phyloP scores from a whole-genome alignment of 2,797 vertebrate genomes.

The Brachymystax lenok region DNA sequence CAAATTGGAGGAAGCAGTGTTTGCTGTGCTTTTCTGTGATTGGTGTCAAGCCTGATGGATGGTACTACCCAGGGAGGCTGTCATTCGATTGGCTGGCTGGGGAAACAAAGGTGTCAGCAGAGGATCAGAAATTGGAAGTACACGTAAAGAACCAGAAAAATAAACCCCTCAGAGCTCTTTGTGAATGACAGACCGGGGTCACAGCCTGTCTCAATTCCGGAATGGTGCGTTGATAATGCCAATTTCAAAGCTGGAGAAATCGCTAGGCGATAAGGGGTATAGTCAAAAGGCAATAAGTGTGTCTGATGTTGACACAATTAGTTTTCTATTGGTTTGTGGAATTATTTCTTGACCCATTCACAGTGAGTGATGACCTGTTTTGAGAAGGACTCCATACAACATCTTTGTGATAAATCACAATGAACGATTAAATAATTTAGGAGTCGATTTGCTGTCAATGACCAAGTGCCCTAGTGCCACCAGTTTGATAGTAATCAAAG shows the following conservation, averaged over 20 bases:
- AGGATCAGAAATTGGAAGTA: conserved; percentile 20
- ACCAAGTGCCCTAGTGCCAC: conserved; percentile 24
- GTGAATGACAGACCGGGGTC: conserved; percentile 3
- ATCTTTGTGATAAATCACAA: conserved; percentile 11
- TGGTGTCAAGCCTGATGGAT: conserved; percentile 52
- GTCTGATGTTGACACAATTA: not conserved
- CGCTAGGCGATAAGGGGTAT: not conserved
- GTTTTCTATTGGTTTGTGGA: not conserved
- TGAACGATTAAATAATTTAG: conserved; percentile 29
- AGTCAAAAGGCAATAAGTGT: not conserved
- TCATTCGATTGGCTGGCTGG: conserved; percentile 30
- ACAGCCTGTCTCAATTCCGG: conserved; percentile 2
- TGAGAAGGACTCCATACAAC: not conserved
- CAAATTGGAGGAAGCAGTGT: conserved; percentile 59
- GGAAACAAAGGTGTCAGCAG: conserved; percentile 42
- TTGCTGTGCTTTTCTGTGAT: conserved; percentile 47
- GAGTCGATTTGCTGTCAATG: conserved; percentile 39
- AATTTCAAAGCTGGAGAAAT: conserved; percentile 3
- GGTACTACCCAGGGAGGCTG: conserved; percentile 45
- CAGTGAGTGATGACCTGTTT: conserved; percentile 30
- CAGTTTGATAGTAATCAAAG: conserved; percentile 60
- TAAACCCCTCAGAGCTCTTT: not conserved
- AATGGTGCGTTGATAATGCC: conserved; percentile 12
- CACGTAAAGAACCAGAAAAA: not conserved
- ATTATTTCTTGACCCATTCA: not conserved